Percentiles rank a stretch among this genome's conserved stretches.
phyloP scores from a whole-genome alignment of 2,113 vertebrate species.

The Archocentrus centrarchus region DNA sequence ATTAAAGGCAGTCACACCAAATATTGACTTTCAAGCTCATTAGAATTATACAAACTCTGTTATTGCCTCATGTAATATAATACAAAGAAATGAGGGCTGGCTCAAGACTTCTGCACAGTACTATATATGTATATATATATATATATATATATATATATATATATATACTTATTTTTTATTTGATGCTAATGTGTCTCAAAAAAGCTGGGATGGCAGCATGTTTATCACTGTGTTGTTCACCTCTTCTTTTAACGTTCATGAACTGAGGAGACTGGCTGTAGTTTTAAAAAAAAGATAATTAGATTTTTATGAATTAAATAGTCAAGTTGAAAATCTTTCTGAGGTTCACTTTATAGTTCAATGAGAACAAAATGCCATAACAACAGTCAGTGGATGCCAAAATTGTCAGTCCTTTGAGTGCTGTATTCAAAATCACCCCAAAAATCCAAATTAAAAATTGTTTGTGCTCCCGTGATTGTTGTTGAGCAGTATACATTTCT shows the following conservation, averaged over 20 bases:
- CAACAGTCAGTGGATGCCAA: background rate
- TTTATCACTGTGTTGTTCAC: background rate
- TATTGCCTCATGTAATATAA: too few relatives aligned
- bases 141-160: too few relatives aligned
- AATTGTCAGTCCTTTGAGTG: background rate
- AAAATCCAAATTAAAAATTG: background rate
- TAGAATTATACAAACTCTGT: too few relatives aligned
- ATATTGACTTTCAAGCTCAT: too few relatives aligned
- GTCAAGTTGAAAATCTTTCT: background rate
- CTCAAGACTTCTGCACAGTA: too few relatives aligned
- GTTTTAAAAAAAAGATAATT: background rate
- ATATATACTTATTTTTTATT: too few relatives aligned
- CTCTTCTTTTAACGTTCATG: background rate
- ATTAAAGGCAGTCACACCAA: too few relatives aligned
- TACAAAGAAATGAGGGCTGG: too few relatives aligned
- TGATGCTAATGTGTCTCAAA: background rate
- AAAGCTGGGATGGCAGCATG: background rate
- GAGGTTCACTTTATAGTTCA: fast-evolving
- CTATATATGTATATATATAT: too few relatives aligned
- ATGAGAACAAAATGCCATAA: slow-evolving; percentile 1
- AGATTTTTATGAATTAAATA: background rate
- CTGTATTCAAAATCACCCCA: background rate
- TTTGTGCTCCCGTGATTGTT: background rate
- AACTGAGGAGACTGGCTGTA: background rate
- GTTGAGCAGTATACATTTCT: background rate